phyloP scores from a whole-genome alignment of 2,888 invertebrate species.

The Scaeva pyrastri region DNA sequence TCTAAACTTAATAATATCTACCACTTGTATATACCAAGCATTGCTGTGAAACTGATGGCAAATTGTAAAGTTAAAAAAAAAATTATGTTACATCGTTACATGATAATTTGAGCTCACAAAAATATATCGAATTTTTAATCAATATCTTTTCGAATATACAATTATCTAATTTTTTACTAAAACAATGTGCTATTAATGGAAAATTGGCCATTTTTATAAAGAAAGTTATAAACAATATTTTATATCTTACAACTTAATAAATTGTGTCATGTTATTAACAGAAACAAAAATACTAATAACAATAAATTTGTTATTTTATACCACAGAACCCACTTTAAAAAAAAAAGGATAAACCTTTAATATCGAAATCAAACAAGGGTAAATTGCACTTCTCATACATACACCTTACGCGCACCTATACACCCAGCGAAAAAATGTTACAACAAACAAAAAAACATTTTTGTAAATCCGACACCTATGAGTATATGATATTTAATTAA shows the following conservation, averaged over 20 bases:
- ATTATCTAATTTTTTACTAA: too few species aligned
- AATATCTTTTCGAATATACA: too few species aligned
- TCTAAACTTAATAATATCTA: too few species aligned
- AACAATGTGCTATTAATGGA: too few species aligned
- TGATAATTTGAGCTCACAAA: too few species aligned
- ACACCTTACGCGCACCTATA: not conserved
- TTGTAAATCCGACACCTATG: conserved; percentile 22
- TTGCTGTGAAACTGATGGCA: too few species aligned
- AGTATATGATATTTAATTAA: conserved; percentile 42
- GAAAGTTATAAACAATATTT: not conserved
- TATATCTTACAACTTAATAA: not conserved
- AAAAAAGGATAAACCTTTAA: not conserved
- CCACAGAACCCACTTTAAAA: not conserved
- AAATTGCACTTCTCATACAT: not conserved
- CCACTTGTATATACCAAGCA: too few species aligned
- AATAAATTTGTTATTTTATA: not conserved
- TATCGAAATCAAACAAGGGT: not conserved
- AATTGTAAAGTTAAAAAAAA: too few species aligned
- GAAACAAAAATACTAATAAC: not conserved
- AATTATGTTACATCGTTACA: too few species aligned
- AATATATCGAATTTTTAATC: too few species aligned
- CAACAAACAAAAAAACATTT: not conserved
- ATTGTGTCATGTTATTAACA: not conserved
- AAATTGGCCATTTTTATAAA: too few species aligned
- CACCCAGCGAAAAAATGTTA: not conserved